A percentile compares a stretch with the other conserved stretches of the same genome.
Conservation (phyloP, 2,113 vertebrate genomes). For the Aphyosemion australe region DNA sequence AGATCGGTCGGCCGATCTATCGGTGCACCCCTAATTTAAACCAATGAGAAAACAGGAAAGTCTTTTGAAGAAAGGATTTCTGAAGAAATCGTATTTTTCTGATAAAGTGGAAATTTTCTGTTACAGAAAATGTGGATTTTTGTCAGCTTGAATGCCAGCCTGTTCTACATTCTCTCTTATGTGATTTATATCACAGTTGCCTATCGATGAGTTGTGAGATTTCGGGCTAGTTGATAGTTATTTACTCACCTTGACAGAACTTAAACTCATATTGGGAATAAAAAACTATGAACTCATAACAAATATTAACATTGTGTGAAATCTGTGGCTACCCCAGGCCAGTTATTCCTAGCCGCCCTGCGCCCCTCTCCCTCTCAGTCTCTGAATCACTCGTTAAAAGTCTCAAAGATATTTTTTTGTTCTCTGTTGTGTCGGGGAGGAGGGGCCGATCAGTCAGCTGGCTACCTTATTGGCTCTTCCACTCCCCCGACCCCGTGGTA, state of each 20-base stretch:
- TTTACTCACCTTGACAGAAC: too few species aligned
- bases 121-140: too few species aligned
- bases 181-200: too few species aligned
- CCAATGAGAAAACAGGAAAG: too few species aligned
- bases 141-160: too few species aligned
- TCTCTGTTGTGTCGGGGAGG: slow-evolving; percentile 49
- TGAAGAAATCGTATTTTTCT: too few species aligned
- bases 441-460: slow-evolving; percentile 66
- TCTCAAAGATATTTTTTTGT: slow-evolving; percentile 51
- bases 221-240: not conserved
- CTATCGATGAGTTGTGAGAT: too few species aligned
- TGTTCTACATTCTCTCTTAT: too few species aligned
- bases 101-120: too few species aligned
- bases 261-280: not conserved
- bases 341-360: slow-evolving; percentile 48
- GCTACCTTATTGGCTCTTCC: slow-evolving; percentile 77
- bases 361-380: slow-evolving; percentile 14
- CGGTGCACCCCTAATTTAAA: too few species aligned
- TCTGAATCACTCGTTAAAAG: slow-evolving; percentile 43
- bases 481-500: slow-evolving; percentile 77
- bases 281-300: not conserved
- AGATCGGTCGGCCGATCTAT: too few species aligned
- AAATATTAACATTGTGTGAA: not conserved
- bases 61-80: too few species aligned
- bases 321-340: slow-evolving; percentile 64